A percentile compares a stretch with the other conserved stretches of the same genome.
Conservation (phyloP, 2,797 vertebrate genomes). For the Notamacropus eugenii region DNA sequence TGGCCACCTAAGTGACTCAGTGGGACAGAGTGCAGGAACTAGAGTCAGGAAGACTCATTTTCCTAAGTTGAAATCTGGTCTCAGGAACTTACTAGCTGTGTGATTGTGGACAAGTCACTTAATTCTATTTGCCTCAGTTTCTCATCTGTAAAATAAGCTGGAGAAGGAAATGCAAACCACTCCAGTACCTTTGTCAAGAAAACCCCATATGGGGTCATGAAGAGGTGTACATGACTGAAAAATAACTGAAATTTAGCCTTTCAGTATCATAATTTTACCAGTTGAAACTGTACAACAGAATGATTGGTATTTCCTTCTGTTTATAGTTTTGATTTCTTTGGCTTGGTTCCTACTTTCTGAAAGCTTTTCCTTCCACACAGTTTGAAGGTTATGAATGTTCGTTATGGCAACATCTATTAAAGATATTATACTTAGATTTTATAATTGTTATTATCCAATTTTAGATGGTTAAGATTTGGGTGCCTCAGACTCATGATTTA, state of each 20-base stretch:
- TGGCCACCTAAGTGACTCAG: not conserved
- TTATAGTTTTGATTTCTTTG: not conserved
- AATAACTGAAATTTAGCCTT: not conserved
- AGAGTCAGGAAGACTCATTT: not conserved
- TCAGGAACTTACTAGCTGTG: not conserved
- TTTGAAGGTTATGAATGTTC: not conserved
- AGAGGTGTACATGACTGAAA: not conserved
- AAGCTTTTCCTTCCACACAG: not conserved
- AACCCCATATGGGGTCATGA: not conserved
- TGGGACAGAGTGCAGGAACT: not conserved
- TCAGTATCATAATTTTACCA: not conserved
- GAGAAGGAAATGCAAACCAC: not conserved
- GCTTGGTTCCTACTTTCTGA: not conserved
- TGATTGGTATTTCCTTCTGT: not conserved
- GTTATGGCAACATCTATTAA: not conserved
- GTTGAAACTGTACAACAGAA: not conserved
- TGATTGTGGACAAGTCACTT: not conserved
- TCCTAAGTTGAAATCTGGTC: not conserved
- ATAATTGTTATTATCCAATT: not conserved
- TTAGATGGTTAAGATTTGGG: not conserved
- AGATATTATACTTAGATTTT: not conserved
- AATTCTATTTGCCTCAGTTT: not conserved
- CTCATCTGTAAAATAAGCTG: not conserved
- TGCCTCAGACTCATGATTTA: not conserved
- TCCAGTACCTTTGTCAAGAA: not conserved